Conservation (phyloP, 2,888 invertebrate genomes). For the Trimorus sp. region DNA sequence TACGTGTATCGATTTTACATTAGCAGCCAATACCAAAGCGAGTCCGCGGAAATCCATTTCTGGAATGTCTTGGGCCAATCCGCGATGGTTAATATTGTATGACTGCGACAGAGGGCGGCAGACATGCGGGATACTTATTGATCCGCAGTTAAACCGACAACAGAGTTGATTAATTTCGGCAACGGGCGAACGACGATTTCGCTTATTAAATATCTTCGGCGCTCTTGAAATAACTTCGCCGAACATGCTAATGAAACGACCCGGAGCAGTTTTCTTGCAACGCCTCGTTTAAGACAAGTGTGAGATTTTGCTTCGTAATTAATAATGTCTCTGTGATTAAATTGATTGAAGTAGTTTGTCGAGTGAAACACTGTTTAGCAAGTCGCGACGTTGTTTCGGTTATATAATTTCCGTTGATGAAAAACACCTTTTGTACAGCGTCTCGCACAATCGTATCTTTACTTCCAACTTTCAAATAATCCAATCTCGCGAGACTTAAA, state of each 20-base stretch:
- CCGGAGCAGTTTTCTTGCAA: too few species aligned
- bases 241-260: neutral
- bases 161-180: slow-evolving; percentile 27
- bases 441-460: slow-evolving; percentile 37
- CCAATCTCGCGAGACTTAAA: slow-evolving; percentile 49
- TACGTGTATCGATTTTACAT: slow-evolving; percentile 55
- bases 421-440: slow-evolving; percentile 22
- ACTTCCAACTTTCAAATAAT: slow-evolving; percentile 35
- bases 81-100: slow-evolving; percentile 49
- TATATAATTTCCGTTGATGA: slow-evolving; percentile 28
- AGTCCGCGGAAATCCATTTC: slow-evolving; percentile 48
- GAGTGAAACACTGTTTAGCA: too few species aligned
- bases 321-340: too few species aligned
- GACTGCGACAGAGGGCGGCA: slow-evolving; percentile 18
- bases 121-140: slow-evolving; percentile 48
- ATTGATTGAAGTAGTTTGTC: too few species aligned
- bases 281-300: too few species aligned
- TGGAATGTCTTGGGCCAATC: slow-evolving; percentile 50
- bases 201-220: slow-evolving; percentile 2
- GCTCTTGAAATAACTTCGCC: neutral
- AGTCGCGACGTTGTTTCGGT: neutral
- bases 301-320: too few species aligned
- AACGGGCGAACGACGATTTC: neutral
- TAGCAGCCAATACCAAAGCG: slow-evolving; percentile 43
- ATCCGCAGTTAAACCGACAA: slow-evolving; percentile 46